phyloP scores from a whole-genome alignment of 2,797 vertebrate species.

The Hipposideros larvatus region DNA sequence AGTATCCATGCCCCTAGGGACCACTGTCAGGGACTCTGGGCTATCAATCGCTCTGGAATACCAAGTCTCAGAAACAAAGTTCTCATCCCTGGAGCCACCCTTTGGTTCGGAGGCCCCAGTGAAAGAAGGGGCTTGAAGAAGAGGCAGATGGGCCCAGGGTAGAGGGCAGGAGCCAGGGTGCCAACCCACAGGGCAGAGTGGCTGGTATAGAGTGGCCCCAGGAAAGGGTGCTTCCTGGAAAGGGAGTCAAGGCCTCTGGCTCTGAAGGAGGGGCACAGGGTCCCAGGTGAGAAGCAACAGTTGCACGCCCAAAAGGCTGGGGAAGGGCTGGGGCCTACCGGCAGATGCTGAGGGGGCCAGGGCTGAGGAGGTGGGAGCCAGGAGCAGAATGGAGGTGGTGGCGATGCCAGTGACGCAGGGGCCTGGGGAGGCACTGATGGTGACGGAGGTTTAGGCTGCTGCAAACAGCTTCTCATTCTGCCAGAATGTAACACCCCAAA shows the following conservation, averaged over 20 bases:
- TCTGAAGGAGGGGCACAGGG: neutral
- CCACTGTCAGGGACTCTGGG: conserved; percentile 25
- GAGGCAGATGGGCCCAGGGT: neutral
- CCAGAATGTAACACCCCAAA: conserved; percentile 85
- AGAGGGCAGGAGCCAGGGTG: neutral
- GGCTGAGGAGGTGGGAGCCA: conserved; percentile 39
- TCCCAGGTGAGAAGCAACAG: neutral
- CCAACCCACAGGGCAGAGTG: neutral
- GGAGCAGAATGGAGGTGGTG: conserved; percentile 38
- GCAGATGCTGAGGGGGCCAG: conserved; percentile 65
- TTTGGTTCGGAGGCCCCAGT: neutral
- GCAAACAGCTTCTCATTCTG: conserved; percentile 81
- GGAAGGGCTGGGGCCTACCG: neutral
- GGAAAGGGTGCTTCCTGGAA: neutral
- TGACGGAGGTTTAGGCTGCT: conserved; percentile 59
- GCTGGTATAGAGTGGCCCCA: neutral
- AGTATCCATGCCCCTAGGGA: neutral
- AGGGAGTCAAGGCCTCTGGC: neutral
- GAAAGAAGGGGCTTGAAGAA: neutral
- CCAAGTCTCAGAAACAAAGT: neutral
- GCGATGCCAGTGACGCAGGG: conserved; percentile 56
- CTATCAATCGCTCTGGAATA: neutral
- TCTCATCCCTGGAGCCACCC: neutral
- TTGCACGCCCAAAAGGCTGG: neutral
- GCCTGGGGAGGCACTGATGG: conserved; percentile 62